Base-by-base conservation (phyloP, 2,113 vertebrate genomes). In the Gallinago undulata region DNA sequence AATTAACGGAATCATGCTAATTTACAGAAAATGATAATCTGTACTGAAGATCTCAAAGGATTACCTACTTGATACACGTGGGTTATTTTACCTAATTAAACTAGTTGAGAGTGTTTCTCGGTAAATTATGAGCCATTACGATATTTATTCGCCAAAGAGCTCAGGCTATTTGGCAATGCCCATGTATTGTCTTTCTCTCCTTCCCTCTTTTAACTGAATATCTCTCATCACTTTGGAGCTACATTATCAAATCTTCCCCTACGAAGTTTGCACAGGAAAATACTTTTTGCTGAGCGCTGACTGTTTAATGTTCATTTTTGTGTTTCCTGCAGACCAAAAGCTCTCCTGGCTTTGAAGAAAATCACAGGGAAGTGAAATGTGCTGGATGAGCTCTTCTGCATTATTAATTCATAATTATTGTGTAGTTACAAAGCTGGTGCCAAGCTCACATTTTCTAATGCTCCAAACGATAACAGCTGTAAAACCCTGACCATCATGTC, bases 21-120 rank as follows among this genome's bases (percentile, higher is more conserved):
- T 95, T 89, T 79, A 76, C 45, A 92, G 19, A 48, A 62, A 93
- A 94, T 96, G 87, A 93, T 37, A 43, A 90, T 78, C 76, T 45
- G 72, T 75, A 69, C 13, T 85, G 74, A 79, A 73, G 47, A 66
- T 82, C 90, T 79, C 95, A 37, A 80, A 67, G 89, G 92, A 95
- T 87, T 94, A 91, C 50, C 41, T 87, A 62, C 92, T 66, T 12
- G 4, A n/a, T 69, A 92, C 28, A 92, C 27, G 7, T 83, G 69
- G 79, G 67, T 95, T 91, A 91, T 70, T 94, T 91, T 85, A 77
- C 63, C 41, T 79, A 94, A 97, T 94, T 96, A 87, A 94, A 87
- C 79, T 56, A 76, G 55, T 31, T 87, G 66, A 93, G 69, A 78
- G n/a, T 62, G 66, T 66, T 89, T 90, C 86, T 87, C 57, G 21